Base-by-base conservation (phyloP, 2,888 invertebrate species). In the Eristalis intricaria region DNA sequence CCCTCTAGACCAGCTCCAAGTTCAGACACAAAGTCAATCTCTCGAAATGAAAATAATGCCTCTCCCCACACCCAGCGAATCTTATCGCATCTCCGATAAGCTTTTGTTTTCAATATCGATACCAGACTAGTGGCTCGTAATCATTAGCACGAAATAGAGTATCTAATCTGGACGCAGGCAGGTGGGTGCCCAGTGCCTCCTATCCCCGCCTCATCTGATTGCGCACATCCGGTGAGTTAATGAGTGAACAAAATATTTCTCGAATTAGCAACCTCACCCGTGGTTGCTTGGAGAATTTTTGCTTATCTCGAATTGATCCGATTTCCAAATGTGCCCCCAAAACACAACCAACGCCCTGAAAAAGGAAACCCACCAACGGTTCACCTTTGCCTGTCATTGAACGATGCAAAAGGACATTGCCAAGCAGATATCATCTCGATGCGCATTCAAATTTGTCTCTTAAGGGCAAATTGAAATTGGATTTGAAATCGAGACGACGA, bases 401-500 rank as follows among this genome's bases (percentile, higher is more conserved):
- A 8, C 7, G 50, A 8, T 19, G 19, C 50, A 50, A 19, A 8
- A 19, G n/a, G 50, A 50, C 50, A 19, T 5, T 50, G 19, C 19
- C 50, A 1, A 8, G 19, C 50, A 50, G 50, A 50, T 50, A 50
- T 50, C 50, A 50, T 50, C 50, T 19, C 1, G 7, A 50, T 50
- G 8, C 50, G 60, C 19, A 23, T 23, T 50, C 8, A 23, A 50
- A 69, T 43, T 68, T 68, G 58, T 38, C 35, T 50, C 23, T n/a
- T 61, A n/a, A 43, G 61, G 63, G 68, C 68, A 63, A 77, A 69
- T 77, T 77, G 77, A 77, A 77, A 77, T 69, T 77, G 77, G 50
- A 69, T 77, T 77, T 63, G 43, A 63, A 73, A 63, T 43, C 43
- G 69, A 77, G 26, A 11, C 60, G 38, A 32, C 8, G 32, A 32